phyloP scores from a whole-genome alignment of 2,888 invertebrate genomes.

The Papilio gigon region DNA sequence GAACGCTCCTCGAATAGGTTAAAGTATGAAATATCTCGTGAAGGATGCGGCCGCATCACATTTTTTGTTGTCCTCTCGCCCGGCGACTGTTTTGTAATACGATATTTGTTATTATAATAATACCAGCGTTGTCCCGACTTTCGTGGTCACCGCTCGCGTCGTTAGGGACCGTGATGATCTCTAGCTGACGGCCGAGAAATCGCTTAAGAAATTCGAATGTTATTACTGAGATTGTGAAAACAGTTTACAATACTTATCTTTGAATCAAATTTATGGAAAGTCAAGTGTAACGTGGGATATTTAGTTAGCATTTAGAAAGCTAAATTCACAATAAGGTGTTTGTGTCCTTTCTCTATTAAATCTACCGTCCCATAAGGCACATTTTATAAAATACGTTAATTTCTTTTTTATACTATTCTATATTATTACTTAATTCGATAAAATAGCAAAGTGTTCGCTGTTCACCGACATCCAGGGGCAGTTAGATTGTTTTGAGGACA shows the following conservation, averaged over 20 bases:
- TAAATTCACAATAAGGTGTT: background rate
- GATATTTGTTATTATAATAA: conserved; percentile 42
- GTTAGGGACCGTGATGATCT: conserved; percentile 33
- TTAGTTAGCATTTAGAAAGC: background rate
- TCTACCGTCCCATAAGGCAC: no score
- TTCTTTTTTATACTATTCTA: no score
- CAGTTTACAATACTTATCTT: background rate
- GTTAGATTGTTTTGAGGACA: no score
- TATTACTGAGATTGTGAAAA: conserved; percentile 14
- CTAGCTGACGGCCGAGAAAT: conserved; percentile 7
- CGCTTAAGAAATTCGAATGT: conserved; percentile 8
- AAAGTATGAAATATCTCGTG: conserved; percentile 43
- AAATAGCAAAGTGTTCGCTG: no score
- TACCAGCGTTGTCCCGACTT: conserved; percentile 33
- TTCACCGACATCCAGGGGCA: no score
- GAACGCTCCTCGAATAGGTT: conserved; percentile 41
- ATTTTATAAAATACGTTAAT: no score
- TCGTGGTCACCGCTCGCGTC: conserved; percentile 37
- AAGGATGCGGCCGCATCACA: conserved; percentile 42
- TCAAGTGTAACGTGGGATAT: background rate
- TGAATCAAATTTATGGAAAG: background rate
- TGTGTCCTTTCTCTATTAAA: no score
- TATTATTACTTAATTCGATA: no score
- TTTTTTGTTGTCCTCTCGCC: conserved; percentile 38
- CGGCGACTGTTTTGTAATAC: conserved; percentile 33